Percentiles rank a stretch among this genome's conserved stretches.
phyloP scores from a whole-genome alignment of 2,113 vertebrate species.

The Cariama cristata region DNA sequence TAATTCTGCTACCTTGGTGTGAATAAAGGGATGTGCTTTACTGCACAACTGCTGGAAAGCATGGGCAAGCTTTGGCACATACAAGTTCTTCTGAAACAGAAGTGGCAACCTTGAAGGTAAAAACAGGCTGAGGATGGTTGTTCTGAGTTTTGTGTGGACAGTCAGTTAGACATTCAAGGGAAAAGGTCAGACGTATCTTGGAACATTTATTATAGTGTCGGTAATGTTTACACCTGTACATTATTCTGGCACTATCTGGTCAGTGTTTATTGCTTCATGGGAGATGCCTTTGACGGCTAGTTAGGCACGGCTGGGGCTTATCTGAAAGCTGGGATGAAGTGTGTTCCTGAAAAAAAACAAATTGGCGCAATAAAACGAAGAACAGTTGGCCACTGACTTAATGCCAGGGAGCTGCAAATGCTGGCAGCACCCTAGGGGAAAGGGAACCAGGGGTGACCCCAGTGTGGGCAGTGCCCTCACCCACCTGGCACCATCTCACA shows the following conservation, averaged over 20 bases:
- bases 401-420: rapidly evolving
- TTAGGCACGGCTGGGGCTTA: not conserved
- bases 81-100: not conserved
- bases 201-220: not conserved
- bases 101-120: not conserved
- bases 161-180: not conserved
- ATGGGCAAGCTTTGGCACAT: not conserved
- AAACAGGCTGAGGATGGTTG: not conserved
- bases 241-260: not conserved
- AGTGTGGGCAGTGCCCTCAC: not conserved
- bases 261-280: not conserved
- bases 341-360: not conserved
- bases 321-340: not conserved
- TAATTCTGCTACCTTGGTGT: not conserved
- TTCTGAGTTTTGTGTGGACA: not conserved
- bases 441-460: not conserved
- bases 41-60: not conserved
- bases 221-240: not conserved
- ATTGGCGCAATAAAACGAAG: not conserved
- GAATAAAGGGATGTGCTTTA: not conserved
- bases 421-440: not conserved
- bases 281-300: not conserved
- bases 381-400: not conserved
- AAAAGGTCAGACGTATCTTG: not conserved
- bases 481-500: no score